Evolutionary conservation across 2,797 vertebrate genomes (phyloP).

Genomic region (Spheniscus humboldti): DNA sequence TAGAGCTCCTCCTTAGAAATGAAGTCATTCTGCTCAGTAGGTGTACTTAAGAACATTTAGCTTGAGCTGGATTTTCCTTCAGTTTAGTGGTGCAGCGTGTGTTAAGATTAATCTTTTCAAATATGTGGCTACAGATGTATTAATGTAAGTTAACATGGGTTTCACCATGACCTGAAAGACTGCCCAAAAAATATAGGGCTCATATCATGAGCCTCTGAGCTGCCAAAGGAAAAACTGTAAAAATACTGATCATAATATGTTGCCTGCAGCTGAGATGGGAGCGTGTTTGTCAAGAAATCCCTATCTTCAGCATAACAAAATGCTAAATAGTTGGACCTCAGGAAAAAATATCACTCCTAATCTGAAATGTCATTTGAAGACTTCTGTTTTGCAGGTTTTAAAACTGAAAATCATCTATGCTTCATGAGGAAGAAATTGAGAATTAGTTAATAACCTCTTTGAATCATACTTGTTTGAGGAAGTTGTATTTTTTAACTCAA

Average conservation of each 20-base stretch:
- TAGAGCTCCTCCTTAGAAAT: neutral
- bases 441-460: neutral
- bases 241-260: neutral
- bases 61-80: neutral
- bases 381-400: neutral
- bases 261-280: neutral
- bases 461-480: neutral
- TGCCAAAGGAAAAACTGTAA: neutral
- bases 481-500: neutral
- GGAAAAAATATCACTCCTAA: neutral
- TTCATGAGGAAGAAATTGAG: neutral
- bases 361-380: neutral
- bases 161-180: neutral
- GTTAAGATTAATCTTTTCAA: neutral
- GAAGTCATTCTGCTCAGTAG: neutral
- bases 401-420: neutral
- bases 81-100: neutral
- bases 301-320: neutral
- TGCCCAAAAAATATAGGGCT: neutral
- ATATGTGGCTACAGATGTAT: neutral
- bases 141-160: neutral
- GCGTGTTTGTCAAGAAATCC: neutral
- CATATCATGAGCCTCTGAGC: neutral
- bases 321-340: neutral
- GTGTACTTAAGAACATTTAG: neutral